phyloP scores from a whole-genome alignment of 2,797 vertebrate species.

The Avahi laniger region DNA sequence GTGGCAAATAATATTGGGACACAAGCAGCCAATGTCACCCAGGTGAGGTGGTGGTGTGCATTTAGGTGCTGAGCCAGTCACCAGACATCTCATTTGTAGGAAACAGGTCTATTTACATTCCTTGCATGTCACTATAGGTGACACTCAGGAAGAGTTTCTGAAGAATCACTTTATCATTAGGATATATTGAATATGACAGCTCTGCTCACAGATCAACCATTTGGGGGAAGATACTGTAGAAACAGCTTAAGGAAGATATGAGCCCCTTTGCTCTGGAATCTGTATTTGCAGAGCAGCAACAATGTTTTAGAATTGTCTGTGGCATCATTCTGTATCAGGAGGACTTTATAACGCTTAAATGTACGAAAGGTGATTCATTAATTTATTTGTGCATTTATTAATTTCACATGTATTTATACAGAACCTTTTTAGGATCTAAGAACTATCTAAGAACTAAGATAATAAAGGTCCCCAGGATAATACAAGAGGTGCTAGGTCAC shows the following conservation, averaged over 20 bases:
- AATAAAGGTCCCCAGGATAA: no score
- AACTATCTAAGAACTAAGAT: not conserved
- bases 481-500: no score
- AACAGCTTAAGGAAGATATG: not conserved
- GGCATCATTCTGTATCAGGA: not conserved
- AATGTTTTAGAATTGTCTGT: not conserved
- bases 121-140: slow-evolving; percentile 58
- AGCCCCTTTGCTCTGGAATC: not conserved
- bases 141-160: not conserved
- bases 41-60: not conserved
- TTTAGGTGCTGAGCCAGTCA: slow-evolving; percentile 72
- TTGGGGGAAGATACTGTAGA: not conserved
- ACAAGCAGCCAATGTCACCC: no score
- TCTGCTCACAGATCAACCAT: slow-evolving; percentile 6
- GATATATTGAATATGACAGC: slow-evolving; percentile 14
- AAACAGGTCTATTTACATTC: slow-evolving; percentile 66
- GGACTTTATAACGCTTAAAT: not conserved
- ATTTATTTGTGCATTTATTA: not conserved
- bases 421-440: not conserved
- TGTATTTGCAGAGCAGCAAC: not conserved
- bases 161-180: slow-evolving; percentile 43
- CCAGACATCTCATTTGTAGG: slow-evolving; percentile 54
- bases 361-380: not conserved
- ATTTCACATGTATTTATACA: not conserved
- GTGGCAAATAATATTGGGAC: not conserved